These are phyloP conservation scores for Ormyrus pomaceus DNA, from an alignment of 2,888 invertebrate species.

Conservation along the genomic window DNA sequence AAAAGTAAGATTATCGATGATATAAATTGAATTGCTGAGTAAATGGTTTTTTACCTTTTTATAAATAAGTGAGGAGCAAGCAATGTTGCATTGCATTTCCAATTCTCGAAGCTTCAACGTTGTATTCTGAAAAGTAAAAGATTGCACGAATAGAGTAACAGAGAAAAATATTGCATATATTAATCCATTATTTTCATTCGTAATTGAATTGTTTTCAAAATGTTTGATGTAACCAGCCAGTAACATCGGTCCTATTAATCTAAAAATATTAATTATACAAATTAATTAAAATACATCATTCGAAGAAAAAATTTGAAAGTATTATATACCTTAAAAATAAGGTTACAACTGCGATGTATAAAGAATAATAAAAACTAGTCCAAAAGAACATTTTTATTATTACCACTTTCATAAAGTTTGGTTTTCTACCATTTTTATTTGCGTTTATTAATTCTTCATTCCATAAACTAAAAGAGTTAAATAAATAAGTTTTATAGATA, in stretches of 20 bases:
- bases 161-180: not conserved
- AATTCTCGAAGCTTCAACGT: constrained; percentile 79
- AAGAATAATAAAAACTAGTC: not conserved
- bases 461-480: constrained; percentile 77
- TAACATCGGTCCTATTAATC: not conserved
- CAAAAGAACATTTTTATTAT: not conserved
- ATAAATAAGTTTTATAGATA: not conserved
- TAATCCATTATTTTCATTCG: not conserved
- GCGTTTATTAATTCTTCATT: constrained; percentile 77
- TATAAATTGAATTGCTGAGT: too few species aligned
- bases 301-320: not conserved
- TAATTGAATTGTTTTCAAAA: not conserved
- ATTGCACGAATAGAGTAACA: constrained; percentile 78
- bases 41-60: constrained; percentile 80
- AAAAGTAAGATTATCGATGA: not conserved
- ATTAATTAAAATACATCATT: too few species aligned
- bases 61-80: constrained; percentile 86
- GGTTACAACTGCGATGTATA: not conserved
- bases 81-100: constrained; percentile 87
- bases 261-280: not conserved
- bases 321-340: not conserved
- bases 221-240: not conserved
- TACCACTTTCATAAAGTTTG: constrained; percentile 77
- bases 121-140: constrained; percentile 80
- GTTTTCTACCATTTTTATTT: constrained; percentile 76